A percentile compares a stretch with the other conserved stretches of the same genome.
These are phyloP conservation scores for Allenopithecus nigroviridis DNA, from an alignment of 2,797 vertebrate genomes.

Conservation along the genomic window DNA sequence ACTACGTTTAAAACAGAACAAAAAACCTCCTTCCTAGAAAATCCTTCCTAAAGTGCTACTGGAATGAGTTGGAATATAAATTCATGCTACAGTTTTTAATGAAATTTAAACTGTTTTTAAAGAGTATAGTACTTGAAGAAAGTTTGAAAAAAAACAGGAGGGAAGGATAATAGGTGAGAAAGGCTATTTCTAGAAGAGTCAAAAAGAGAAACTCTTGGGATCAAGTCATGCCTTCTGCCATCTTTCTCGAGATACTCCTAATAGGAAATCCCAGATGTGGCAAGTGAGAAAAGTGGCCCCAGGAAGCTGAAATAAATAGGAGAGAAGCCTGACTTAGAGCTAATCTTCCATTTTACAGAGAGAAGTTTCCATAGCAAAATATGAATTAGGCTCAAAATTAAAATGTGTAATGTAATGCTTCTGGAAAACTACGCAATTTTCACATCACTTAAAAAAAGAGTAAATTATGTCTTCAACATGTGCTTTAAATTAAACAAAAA, in stretches of 20 bases:
- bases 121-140: not conserved
- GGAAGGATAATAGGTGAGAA: not conserved
- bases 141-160: not conserved
- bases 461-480: not conserved
- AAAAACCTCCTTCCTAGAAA: not conserved
- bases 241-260: not conserved
- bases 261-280: not conserved
- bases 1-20: not conserved
- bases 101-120: constrained; percentile 28
- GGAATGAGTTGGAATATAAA: not conserved
- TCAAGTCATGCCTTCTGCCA: not conserved
- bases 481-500: not conserved
- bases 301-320: not conserved
- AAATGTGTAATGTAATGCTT: not conserved
- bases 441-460: not conserved
- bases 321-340: not conserved
- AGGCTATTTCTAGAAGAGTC: constrained; percentile 8
- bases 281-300: not conserved
- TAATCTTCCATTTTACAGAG: not conserved
- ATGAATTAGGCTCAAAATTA: not conserved
- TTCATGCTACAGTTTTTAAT: not conserved
- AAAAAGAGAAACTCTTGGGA: not conserved
- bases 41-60: not conserved
- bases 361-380: not conserved
- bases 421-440: not conserved